Evolutionary conservation across 2,888 invertebrate genomes (phyloP).

Genomic region (Leptinotarsa haldemani): DNA sequence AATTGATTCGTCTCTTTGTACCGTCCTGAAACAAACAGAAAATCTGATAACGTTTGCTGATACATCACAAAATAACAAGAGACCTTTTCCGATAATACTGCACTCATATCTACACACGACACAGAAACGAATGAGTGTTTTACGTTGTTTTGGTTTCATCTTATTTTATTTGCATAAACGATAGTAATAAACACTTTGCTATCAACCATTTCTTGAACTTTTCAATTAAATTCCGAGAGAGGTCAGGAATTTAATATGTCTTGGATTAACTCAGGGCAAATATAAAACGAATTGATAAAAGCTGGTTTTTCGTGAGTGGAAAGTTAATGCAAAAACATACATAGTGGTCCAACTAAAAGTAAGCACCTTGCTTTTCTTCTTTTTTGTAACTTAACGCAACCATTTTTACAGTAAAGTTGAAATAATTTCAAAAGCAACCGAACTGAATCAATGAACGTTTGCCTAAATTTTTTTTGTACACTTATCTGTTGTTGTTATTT

Average conservation of each 20-base stretch:
- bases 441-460: too few species aligned
- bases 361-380: too few species aligned
- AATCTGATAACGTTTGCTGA: conserved; percentile 1
- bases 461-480: too few species aligned
- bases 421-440: too few species aligned
- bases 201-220: conserved; percentile 15
- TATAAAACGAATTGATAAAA: background rate
- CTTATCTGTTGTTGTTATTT: too few species aligned
- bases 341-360: too few species aligned
- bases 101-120: conserved; percentile 1
- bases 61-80: background rate
- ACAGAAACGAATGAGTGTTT: background rate
- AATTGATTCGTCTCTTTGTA: background rate
- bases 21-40: conserved; percentile 5
- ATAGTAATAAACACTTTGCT: conserved; percentile 3
- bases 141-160: background rate
- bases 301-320: background rate
- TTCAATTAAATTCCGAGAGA: conserved; percentile 12
- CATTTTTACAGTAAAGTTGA: too few species aligned
- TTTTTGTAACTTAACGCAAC: too few species aligned
- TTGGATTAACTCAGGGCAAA: background rate
- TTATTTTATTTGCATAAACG: conserved; percentile 7
- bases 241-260: conserved; percentile 21
- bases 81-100: conserved; percentile 1
- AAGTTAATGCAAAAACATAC: background rate